Evolutionary conservation across 2,888 invertebrate species (phyloP).

Genomic region (Temnothorax unifasciatus): DNA sequence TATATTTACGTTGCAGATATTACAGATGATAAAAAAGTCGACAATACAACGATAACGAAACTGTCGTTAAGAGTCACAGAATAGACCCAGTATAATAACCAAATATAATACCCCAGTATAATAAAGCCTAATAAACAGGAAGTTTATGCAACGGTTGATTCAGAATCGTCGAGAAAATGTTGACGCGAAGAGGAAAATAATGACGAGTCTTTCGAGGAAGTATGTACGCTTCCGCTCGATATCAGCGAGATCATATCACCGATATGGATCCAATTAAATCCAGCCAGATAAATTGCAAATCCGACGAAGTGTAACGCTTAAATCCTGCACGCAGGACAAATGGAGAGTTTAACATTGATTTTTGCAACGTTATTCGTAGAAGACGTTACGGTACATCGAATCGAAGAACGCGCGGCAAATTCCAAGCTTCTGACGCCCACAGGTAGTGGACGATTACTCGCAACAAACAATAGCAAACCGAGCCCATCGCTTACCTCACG

Average conservation of each 20-base stretch:
- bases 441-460: slow-evolving; percentile 1
- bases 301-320: neutral
- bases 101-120: too few species aligned
- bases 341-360: neutral
- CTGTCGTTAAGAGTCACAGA: too few species aligned
- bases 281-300: neutral
- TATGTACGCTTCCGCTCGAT: neutral
- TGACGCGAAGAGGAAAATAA: neutral
- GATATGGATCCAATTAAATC: neutral
- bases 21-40: too few species aligned
- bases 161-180: neutral
- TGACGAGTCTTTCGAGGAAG: neutral
- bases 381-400: neutral
- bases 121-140: neutral
- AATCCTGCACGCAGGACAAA: neutral
- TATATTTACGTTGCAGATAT: too few species aligned
- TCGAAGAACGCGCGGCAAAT: neutral
- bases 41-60: too few species aligned
- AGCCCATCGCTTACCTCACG: slow-evolving; percentile 64
- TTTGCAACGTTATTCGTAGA: neutral
- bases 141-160: neutral
- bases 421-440: neutral
- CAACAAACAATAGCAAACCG: neutral
- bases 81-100: too few species aligned
- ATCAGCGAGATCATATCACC: neutral